Evolutionary conservation across 2,113 vertebrate species (phyloP), one percentile per base, ranked within the genome.

Genomic region (Cephalopholis sonnerati): DNA sequence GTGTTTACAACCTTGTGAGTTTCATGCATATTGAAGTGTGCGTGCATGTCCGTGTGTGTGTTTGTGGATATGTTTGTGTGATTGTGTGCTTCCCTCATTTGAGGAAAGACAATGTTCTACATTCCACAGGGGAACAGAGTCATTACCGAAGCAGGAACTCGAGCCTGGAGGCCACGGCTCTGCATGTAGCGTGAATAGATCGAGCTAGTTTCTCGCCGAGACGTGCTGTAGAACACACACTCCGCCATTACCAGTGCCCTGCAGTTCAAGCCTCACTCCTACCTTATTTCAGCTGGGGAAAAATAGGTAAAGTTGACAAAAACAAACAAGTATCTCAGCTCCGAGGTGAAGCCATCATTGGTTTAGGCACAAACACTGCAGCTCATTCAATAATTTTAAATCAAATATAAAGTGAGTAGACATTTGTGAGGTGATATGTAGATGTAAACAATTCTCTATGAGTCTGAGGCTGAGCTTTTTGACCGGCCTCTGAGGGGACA

Each of bases 51-150:
- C 69, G 55, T 83, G 48, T 66, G 59, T 70, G 51, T 59, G 41
- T 80, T 27, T 63, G 67, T 73, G 76, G 59, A 64, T 53, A 27
- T 73, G 73, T 65, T 71, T 79, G 64, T 81, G 82, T 65, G 86
- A 68, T 75, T 87, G 83, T 91, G 87, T 70, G 93, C 83, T 87
- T 91, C 82, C 89, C 87, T 94, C 91, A 92, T 94, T 94, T 94
- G 91, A 91, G 91, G 86, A 93, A 88, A 94, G 93, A 94, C 93
- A 92, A 93, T 93, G 93, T 92, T 94, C 87, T 94, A 93, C 94
- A 94, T 93, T 94, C 93, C 94, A 93, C 94, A 90, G 79, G 94
- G 94, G 94, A 94, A 88, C 94, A 81, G 85, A 94, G 91, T 94
- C 93, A 94, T 94, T 94, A 94, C 91, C 27, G 74, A 92, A 91